A percentile compares a stretch with the other conserved stretches of the same genome.
Evolutionary conservation across 2,797 vertebrate species (phyloP).

Genomic region (Chelon labrosus): DNA sequence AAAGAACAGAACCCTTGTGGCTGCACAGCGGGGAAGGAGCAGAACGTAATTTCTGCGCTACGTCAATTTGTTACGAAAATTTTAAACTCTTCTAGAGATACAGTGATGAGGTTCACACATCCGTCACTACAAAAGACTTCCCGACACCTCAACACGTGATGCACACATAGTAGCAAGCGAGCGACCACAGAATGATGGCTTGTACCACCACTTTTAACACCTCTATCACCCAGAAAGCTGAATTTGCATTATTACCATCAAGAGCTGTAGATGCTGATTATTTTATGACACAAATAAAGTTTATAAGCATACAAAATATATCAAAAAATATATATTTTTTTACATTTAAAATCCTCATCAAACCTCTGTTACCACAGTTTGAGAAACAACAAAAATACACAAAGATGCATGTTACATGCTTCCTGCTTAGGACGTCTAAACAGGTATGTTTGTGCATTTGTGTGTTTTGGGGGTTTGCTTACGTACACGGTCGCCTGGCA

Average conservation of each 20-base stretch:
- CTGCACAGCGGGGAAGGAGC: constrained; percentile 8
- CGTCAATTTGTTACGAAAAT: constrained; percentile 6
- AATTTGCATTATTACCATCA: background rate
- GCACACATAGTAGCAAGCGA: constrained; percentile 9
- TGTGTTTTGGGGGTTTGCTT: constrained; percentile 16
- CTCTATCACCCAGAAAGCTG: constrained; percentile 5
- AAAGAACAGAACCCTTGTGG: background rate
- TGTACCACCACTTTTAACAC: constrained; percentile 4
- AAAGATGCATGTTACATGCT: background rate
- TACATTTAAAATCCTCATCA: background rate
- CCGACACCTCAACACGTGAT: background rate
- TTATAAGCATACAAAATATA: constrained; percentile 17
- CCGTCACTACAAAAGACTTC: constrained; percentile 10
- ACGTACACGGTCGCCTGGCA: background rate
- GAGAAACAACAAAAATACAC: background rate
- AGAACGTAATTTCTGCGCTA: background rate
- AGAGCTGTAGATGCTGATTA: constrained; percentile 7
- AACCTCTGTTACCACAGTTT: background rate
- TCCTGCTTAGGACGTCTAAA: background rate
- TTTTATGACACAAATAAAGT: background rate
- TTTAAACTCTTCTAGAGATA: constrained; percentile 6
- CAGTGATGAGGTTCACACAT: background rate
- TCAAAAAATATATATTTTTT: constrained; percentile 23
- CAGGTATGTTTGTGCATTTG: background rate
- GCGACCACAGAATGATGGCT: background rate